A percentile compares a stretch with the other conserved stretches of the same genome.
Conservation (phyloP, 2,888 invertebrate species). For the Zygogramma bicolorata region DNA sequence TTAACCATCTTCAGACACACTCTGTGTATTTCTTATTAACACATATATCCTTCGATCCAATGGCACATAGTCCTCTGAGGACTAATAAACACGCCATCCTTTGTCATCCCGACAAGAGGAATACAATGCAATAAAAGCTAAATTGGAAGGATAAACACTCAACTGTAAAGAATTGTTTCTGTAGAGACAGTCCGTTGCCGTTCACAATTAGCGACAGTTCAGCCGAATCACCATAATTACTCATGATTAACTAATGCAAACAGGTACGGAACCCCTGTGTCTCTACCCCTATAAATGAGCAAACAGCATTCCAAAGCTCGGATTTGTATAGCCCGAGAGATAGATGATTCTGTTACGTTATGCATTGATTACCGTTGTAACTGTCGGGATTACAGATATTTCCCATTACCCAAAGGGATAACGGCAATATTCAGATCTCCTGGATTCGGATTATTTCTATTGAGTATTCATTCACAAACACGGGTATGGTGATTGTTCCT, state of each 20-base stretch:
- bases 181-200: background rate
- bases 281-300: background rate
- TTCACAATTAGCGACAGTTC: background rate
- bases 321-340: conserved; percentile 1
- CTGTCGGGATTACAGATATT: background rate
- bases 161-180: background rate
- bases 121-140: background rate
- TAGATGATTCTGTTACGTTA: background rate
- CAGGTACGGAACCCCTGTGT: background rate
- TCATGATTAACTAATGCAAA: conserved; percentile 7
- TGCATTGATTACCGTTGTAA: background rate
- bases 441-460: background rate
- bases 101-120: background rate
- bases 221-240: background rate
- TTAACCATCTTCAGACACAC: no score
- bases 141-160: background rate
- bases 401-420: background rate
- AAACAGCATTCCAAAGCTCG: background rate
- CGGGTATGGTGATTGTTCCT: no score
- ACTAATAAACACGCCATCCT: background rate
- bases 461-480: no score
- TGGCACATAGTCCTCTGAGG: background rate
- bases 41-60: background rate
- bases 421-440: background rate
- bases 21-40: no score